phyloP scores from a whole-genome alignment of 2,113 vertebrate species.

The Calyptomena viridis region DNA sequence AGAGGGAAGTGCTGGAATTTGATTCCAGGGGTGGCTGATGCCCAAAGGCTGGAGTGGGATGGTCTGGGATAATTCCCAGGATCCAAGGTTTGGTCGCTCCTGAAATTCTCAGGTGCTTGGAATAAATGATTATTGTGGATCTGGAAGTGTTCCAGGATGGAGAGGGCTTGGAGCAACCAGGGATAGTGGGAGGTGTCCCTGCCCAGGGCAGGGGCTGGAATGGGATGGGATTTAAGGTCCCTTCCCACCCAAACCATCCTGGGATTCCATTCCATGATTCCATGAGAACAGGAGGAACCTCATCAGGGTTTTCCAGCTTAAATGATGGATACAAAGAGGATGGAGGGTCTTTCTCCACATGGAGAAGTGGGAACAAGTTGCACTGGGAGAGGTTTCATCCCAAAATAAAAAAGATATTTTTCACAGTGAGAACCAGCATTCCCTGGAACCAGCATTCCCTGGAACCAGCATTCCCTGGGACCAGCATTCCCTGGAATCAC shows the following conservation, averaged over 20 bases:
- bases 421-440: background rate
- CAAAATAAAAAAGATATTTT: rapidly evolving
- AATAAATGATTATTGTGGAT: background rate
- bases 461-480: rapidly evolving
- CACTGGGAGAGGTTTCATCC: background rate
- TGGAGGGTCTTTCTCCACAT: background rate
- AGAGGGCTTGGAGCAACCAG: rapidly evolving
- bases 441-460: rapidly evolving
- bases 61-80: background rate
- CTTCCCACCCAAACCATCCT: background rate
- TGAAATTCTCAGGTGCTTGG: background rate
- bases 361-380: background rate
- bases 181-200: background rate
- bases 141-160: background rate
- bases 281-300: background rate
- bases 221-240: too few species aligned
- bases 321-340: background rate
- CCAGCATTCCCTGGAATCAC: too few species aligned
- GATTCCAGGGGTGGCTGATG: background rate
- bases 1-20: background rate
- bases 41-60: background rate
- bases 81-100: background rate
- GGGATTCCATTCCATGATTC: background rate
- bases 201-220: background rate
- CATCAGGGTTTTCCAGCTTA: background rate